These are phyloP conservation scores for Dolichomitus sp. DNA, from an alignment of 2,888 invertebrate genomes.

Conservation along the genomic window DNA sequence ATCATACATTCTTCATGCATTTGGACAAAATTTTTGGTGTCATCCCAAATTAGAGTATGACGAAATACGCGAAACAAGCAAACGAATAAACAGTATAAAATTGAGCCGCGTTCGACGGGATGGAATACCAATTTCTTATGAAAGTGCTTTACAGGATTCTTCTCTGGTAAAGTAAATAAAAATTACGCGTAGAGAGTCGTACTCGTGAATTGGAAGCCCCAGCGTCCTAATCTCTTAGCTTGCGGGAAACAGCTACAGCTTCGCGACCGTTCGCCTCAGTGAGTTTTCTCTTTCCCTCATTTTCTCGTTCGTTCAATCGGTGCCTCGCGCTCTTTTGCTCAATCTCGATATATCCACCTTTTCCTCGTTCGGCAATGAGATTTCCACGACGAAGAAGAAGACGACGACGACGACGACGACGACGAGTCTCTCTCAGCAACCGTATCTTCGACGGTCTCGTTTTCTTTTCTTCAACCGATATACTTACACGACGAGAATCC, in stretches of 20 bases:
- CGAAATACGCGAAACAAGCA: neutral
- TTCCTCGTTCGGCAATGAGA: constrained; percentile 73
- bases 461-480: constrained; percentile 70
- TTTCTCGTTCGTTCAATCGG: constrained; percentile 28
- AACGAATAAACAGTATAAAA: neutral
- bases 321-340: constrained; percentile 52
- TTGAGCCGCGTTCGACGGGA: constrained; percentile 13
- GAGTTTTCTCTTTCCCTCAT: constrained; percentile 44
- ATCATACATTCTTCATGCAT: too few relatives aligned
- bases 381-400: constrained; percentile 75
- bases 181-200: constrained; percentile 1
- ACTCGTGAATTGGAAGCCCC: constrained; percentile 33
- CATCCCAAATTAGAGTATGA: neutral
- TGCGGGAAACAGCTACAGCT: constrained; percentile 40
- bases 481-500: constrained; percentile 30
- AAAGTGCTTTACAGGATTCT: constrained; percentile 40
- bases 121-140: constrained; percentile 35
- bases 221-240: constrained; percentile 61
- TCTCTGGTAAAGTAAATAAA: constrained; percentile 27
- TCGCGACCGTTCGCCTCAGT: constrained; percentile 42
- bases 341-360: constrained; percentile 24
- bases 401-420: constrained; percentile 78
- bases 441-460: constrained; percentile 56
- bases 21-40: neutral
- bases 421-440: constrained; percentile 52